phyloP scores from a whole-genome alignment of 2,113 vertebrate genomes.

The Corythaixoides concolor region DNA sequence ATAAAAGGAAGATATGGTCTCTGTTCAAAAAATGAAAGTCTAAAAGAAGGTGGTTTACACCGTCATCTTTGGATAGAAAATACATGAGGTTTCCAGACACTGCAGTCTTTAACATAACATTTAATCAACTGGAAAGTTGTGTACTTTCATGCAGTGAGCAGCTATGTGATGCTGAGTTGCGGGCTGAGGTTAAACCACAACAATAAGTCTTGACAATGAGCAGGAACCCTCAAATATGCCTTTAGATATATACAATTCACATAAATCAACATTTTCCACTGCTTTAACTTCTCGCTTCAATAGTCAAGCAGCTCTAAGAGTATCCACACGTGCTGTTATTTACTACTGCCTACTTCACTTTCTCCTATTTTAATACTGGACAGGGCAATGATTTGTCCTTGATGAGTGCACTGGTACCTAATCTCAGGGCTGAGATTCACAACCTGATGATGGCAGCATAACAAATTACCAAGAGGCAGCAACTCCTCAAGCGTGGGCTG shows the following conservation, averaged over 20 bases:
- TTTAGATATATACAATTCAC: background rate
- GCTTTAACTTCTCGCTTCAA: background rate
- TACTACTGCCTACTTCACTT: background rate
- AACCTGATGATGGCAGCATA: background rate
- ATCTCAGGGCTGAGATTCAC: background rate
- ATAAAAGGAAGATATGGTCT: background rate
- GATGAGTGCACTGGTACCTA: background rate
- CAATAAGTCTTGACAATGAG: background rate
- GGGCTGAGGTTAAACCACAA: no score
- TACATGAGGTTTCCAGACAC: background rate
- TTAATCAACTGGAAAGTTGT: background rate
- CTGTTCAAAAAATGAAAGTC: background rate
- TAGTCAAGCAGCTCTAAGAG: background rate
- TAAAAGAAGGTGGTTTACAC: background rate
- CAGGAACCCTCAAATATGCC: background rate
- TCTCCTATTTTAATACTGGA: background rate
- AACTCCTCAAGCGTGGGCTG: background rate
- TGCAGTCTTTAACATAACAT: background rate
- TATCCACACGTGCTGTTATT: background rate
- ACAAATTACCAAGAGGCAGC: background rate
- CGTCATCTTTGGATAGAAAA: background rate
- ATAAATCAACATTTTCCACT: background rate
- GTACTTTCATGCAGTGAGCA: background rate
- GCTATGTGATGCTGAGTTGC: no score
- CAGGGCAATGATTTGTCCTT: background rate